Evolutionary conservation across 2,113 vertebrate species (phyloP).

Genomic region (human): GRCh38 chr2:193091001-193091500

Average conservation of each 20-base stretch:
- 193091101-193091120: background rate
- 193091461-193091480: background rate
- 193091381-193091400: background rate
- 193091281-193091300: background rate
- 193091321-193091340: background rate
- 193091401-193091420: background rate
- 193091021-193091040: background rate
- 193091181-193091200: background rate
- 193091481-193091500: background rate
- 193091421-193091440: background rate
- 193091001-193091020: background rate
- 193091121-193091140: background rate
- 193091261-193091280: background rate
- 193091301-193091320: background rate
- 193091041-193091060: no score
- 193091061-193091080: background rate
- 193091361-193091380: background rate
- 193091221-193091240: background rate
- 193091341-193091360: background rate
- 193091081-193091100: background rate
- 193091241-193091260: background rate
- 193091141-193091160: background rate
- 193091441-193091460: background rate
- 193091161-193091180: background rate
- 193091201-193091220: background rate